Conservation (phyloP, 2,888 invertebrate genomes). For the Caenorhabditis japonica region DNA sequence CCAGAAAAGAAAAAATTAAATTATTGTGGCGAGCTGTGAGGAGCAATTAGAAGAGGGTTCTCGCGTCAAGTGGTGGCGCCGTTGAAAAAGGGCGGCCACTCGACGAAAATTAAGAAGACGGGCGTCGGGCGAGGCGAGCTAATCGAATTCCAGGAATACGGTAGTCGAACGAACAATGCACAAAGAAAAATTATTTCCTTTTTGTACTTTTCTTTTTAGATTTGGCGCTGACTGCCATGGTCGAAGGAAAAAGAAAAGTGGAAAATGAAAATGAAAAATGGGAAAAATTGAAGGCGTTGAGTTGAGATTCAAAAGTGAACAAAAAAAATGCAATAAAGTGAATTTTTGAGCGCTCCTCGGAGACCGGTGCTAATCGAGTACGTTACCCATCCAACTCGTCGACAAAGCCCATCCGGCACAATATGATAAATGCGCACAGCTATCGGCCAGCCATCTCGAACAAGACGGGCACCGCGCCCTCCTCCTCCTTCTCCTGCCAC, state of each 20-base stretch:
- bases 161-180: constrained; percentile 26
- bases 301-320: background rate
- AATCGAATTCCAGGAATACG: constrained; percentile 23
- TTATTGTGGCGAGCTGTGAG: constrained; percentile 12
- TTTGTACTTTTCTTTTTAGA: background rate
- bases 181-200: constrained; percentile 15
- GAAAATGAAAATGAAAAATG: background rate
- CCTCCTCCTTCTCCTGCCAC: constrained; percentile 1
- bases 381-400: constrained; percentile 11
- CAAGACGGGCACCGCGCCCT: constrained; percentile 4
- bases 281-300: background rate
- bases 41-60: constrained; percentile 19
- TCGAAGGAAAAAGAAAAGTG: background rate
- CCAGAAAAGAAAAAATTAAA: constrained; percentile 16
- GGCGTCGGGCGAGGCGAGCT: background rate
- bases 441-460: constrained; percentile 36
- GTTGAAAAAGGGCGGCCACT: constrained; percentile 43
- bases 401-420: constrained; percentile 2
- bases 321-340: too few species aligned
- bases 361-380: constrained; percentile 46
- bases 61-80: constrained; percentile 47
- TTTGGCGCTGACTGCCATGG: constrained; percentile 4
- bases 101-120: constrained; percentile 9
- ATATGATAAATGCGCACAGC: constrained; percentile 44
- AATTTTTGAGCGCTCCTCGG: constrained; percentile 36